Conservation (phyloP, 1,140 invertebrate species). For the Brachionus rotundiformis region DNA sequence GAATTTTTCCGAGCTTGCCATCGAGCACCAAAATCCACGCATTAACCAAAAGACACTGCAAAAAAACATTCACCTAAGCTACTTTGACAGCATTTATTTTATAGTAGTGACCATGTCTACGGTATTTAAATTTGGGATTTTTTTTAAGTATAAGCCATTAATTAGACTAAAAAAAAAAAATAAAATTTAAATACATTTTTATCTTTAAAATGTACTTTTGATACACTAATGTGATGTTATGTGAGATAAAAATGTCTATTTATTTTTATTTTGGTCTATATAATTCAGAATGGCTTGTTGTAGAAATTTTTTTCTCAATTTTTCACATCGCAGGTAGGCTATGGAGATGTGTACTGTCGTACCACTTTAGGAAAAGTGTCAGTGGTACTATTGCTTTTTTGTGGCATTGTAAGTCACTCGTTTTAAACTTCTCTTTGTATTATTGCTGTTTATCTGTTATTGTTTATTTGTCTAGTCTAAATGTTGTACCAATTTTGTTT, state of each 20-base stretch:
- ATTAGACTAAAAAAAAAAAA: not conserved
- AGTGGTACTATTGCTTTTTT: constrained; percentile 41
- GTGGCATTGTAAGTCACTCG: constrained; percentile 45
- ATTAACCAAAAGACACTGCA: constrained; percentile 6
- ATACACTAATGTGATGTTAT: too few relatives aligned
- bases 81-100: constrained; percentile 65
- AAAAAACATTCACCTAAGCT: constrained; percentile 55
- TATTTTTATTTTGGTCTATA: too few relatives aligned
- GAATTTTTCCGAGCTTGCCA: not conserved
- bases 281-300: too few relatives aligned
- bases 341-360: constrained; percentile 47
- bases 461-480: not conserved
- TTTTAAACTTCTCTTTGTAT: not conserved
- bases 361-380: constrained; percentile 44
- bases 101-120: constrained; percentile 65
- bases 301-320: too few relatives aligned
- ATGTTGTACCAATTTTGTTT: constrained; percentile 25
- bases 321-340: constrained; percentile 28
- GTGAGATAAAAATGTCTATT: too few relatives aligned
- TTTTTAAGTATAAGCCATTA: too few relatives aligned
- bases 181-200: not conserved
- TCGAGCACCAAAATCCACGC: not conserved
- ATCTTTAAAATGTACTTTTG: too few relatives aligned
- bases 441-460: not conserved
- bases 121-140: constrained; percentile 53